These are phyloP conservation scores for Drosophila melanocephala DNA, from an alignment of 2,888 invertebrate genomes.

Conservation along the genomic window DNA sequence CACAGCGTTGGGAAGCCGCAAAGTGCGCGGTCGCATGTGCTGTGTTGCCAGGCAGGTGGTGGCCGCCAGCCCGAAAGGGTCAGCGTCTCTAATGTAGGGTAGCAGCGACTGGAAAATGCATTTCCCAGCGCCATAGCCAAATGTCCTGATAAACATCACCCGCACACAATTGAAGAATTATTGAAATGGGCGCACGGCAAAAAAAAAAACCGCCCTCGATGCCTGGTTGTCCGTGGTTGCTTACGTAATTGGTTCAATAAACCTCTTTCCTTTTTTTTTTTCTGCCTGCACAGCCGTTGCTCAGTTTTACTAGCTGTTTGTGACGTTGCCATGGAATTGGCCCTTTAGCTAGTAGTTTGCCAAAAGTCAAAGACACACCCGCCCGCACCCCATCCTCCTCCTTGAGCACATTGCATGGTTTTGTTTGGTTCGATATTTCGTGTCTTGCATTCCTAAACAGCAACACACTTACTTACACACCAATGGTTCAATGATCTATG, in stretches of 20 bases:
- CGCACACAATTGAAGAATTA: constrained; percentile 32
- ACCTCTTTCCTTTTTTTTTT: constrained; percentile 51
- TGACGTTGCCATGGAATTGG: constrained; percentile 71
- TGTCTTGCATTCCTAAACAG: constrained; percentile 19
- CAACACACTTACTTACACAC: constrained; percentile 4
- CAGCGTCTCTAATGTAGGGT: constrained; percentile 66
- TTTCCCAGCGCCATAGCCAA: constrained; percentile 41
- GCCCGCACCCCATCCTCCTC: constrained; percentile 28
- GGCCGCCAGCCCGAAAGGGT: constrained; percentile 51
- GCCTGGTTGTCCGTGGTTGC: constrained; percentile 12
- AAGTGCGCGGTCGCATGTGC: constrained; percentile 73
- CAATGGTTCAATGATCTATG: constrained; percentile 15
- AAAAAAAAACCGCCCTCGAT: constrained; percentile 24
- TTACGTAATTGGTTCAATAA: constrained; percentile 81
- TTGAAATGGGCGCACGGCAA: constrained; percentile 39
- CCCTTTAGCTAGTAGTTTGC: constrained; percentile 50
- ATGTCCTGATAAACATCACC: constrained; percentile 36
- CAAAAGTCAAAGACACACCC: constrained; percentile 45
- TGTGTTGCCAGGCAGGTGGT: constrained; percentile 61
- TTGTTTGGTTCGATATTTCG: constrained; percentile 50
- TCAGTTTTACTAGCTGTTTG: constrained; percentile 60
- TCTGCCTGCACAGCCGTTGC: constrained; percentile 16
- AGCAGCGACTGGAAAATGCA: constrained; percentile 64
- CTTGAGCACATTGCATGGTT: constrained; percentile 38
- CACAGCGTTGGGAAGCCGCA: constrained; percentile 71